Evolutionary conservation across 2,888 invertebrate species (phyloP), one percentile per base, ranked within the genome.

Genomic region (Hirtodrosophila duncani): DNA sequence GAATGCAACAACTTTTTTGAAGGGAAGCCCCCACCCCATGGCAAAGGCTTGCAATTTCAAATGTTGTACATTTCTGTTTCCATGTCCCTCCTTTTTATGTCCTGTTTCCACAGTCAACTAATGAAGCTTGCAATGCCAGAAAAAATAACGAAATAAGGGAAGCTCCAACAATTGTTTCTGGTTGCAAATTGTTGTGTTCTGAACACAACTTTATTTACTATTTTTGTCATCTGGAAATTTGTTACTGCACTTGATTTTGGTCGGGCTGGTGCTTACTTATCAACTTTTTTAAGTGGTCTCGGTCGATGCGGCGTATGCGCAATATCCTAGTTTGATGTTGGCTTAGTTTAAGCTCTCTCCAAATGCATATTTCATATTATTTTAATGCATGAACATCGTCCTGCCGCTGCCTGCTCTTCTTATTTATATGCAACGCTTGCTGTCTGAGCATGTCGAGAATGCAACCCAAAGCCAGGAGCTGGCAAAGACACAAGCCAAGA

Each of bases 281-380:
- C n/a, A n/a, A n/a, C n/a, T n/a, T n/a, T n/a, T n/a, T n/a, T n/a
- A n/a, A n/a, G n/a, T n/a, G n/a, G n/a, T n/a, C n/a, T n/a, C n/a
- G n/a, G n/a, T n/a, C 31, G 29, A 51, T 30, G 11, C 44, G 48
- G 49, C 58, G 52, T 67, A 67, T 68, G 45, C 46, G 44, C 60
- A 57, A 50, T 65, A 65, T 65, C 23, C 50, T 44, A 50, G 42
- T 56, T 53, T 61, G 41, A 58, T 50, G 66, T 53, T 67, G 65
- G 61, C 66, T 41, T n/a, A 51, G 53, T 55, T 61, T 52, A 69
- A 62, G n/a, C n/a, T 11, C 69, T 42, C 52, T 53, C 17, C 33
- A 65, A 67, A 61, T 65, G 69, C 69, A 66, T 69, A 68, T 65
- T 65, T 69, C 55, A 63, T 63, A 63, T 53, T 53, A 59, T 59